Evolutionary conservation across 2,888 invertebrate species (phyloP), one percentile per base, ranked within the genome.

Genomic region (Alentia gelatinosa): DNA sequence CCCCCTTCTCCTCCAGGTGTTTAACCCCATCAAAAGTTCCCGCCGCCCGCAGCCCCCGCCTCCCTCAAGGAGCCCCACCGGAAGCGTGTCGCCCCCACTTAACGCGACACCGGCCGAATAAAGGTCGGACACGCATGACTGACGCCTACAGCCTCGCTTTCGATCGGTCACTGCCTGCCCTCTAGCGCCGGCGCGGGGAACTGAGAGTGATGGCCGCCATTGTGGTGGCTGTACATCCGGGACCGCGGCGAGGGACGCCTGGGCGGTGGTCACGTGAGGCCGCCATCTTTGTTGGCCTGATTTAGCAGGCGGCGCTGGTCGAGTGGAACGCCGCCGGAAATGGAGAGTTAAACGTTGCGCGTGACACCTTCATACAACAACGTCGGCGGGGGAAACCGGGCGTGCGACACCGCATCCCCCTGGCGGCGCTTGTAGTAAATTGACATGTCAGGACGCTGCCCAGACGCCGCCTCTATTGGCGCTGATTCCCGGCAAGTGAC

Each of bases 81-180:
- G 56, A 56, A 56, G 56, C 19, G n/a, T 56, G 56, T 56, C 56
- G 19, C 56, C 56, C 56, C 56, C 56, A 56, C 56, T 56, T 56
- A 56, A n/a, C 23, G 56, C 5, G 23, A n/a, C 56, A 3, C 23
- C 23, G 56, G n/a, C 3, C 23, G 56, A 56, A 56, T 56, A 56
- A 56, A 56, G 56, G 56, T 56, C 56, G n/a, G 56, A 1, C 68
- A 68, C 68, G 33, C 68, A 30, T 30, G 30, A 68, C 68, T 68
- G 68, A 68, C 68, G 26, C 68, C 26, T 9, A 0, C 26, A 9
- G 30, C n/a, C 68, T 68, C 68, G 4, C 23, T 30, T 4, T 30
- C 68, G n/a, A 68, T 68, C 68, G 33, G 68, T 68, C 68, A 30
- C 68, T 68, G 56, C 56, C 56, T 56, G 63, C 63, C 63, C 63